Percentiles rank a stretch among this genome's conserved stretches.
These are phyloP conservation scores for Entomobrya proxima DNA, from an alignment of 2,888 invertebrate genomes.

Conservation along the genomic window DNA sequence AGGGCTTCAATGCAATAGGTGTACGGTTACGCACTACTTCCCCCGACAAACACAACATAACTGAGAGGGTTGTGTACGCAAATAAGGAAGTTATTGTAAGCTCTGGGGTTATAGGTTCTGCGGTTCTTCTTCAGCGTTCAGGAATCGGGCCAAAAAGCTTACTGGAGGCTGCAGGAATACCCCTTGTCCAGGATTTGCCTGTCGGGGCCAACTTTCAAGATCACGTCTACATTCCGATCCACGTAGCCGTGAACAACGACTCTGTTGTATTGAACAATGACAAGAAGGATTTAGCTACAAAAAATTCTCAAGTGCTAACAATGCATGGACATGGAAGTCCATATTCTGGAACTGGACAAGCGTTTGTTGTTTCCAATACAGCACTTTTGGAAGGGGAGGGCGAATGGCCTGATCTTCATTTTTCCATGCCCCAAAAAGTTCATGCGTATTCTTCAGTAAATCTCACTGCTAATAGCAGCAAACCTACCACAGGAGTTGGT, in stretches of 20 bases:
- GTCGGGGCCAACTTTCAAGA: constrained; percentile 31
- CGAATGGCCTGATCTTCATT: constrained; percentile 21
- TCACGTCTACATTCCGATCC: constrained; percentile 3
- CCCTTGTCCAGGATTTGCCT: background rate
- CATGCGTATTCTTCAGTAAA: background rate
- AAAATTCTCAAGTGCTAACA: background rate
- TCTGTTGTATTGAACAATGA: background rate
- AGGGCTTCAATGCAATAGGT: background rate
- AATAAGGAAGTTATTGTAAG: constrained; percentile 59
- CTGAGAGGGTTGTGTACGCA: background rate
- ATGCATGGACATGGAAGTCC: background rate
- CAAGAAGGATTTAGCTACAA: background rate
- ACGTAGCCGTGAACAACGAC: background rate
- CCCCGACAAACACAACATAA: background rate
- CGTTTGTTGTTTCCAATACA: background rate
- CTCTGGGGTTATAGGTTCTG: constrained; percentile 47
- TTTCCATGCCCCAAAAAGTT: background rate
- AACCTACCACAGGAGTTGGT: background rate
- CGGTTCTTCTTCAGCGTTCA: constrained; percentile 52
- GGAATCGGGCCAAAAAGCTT: constrained; percentile 1
- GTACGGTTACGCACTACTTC: background rate
- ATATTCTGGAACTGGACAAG: constrained; percentile 5
- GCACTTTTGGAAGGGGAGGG: background rate
- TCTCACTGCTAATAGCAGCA: background rate
- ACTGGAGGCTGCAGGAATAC: constrained; percentile 28